A percentile compares a stretch with the other conserved stretches of the same genome.
Evolutionary conservation across 2,888 invertebrate genomes (phyloP).

Genomic region (Eupithecia insigniata): DNA sequence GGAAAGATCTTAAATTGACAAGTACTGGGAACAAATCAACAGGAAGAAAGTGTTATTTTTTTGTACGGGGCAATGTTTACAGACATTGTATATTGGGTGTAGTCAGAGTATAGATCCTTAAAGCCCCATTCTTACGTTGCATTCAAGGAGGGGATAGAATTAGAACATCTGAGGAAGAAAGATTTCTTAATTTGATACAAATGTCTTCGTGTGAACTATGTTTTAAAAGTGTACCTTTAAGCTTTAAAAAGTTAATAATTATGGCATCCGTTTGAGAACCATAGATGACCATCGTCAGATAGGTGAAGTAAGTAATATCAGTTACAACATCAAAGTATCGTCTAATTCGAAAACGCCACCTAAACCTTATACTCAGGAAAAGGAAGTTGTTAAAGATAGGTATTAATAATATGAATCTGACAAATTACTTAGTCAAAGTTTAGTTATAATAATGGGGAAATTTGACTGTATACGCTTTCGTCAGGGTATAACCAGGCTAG

Average conservation of each 20-base stretch:
- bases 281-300: conserved; percentile 5
- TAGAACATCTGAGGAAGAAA: background rate
- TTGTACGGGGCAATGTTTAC: too few species aligned
- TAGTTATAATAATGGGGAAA: background rate
- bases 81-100: too few species aligned
- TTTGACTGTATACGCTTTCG: background rate
- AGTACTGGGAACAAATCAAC: too few species aligned
- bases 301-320: conserved; percentile 4
- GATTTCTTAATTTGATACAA: background rate
- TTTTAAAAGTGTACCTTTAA: background rate
- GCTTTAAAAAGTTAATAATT: background rate
- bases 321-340: conserved; percentile 6
- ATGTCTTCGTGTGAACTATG: background rate
- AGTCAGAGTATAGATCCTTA: background rate
- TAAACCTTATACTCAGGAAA: conserved; percentile 36
- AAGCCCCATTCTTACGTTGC: background rate
- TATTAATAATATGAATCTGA: background rate
- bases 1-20: too few species aligned
- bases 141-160: background rate
- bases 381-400: conserved; percentile 29
- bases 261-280: background rate
- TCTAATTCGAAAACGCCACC: conserved; percentile 22
- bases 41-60: too few species aligned
- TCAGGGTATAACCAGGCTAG: background rate
- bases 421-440: background rate